Conservation (phyloP, 2,113 vertebrate genomes). For the Solea solea region DNA sequence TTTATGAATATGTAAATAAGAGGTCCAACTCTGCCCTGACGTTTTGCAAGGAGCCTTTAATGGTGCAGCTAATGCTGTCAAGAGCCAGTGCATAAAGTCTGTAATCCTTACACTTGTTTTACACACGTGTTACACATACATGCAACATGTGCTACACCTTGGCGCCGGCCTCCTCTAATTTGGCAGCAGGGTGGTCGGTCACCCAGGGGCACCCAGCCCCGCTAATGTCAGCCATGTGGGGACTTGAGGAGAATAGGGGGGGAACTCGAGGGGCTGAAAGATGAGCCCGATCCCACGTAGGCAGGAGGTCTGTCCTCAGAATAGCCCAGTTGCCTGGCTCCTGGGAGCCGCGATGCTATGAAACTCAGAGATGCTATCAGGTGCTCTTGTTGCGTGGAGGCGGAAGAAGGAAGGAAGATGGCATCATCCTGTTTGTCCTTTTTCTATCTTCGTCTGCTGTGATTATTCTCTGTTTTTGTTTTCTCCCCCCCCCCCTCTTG, state of each 20-base stretch:
- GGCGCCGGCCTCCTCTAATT: background rate
- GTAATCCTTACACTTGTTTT: background rate
- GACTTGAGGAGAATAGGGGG: background rate
- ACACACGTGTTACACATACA: background rate
- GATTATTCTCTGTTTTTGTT: conserved; percentile 35
- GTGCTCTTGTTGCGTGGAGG: conserved; percentile 35
- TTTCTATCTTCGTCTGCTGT: conserved; percentile 29
- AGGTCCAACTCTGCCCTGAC: too few relatives aligned
- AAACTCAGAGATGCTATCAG: conserved; percentile 67
- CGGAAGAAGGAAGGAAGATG: conserved; percentile 63
- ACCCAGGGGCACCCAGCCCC: background rate
- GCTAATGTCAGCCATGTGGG: background rate
- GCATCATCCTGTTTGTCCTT: conserved; percentile 60
- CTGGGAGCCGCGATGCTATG: conserved; percentile 36
- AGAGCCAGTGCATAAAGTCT: too few relatives aligned
- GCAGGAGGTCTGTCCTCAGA: conserved; percentile 60
- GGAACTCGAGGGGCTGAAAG: conserved; percentile 14
- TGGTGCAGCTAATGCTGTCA: too few relatives aligned
- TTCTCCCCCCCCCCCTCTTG: too few relatives aligned
- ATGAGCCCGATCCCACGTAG: conserved; percentile 67
- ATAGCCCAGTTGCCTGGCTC: conserved; percentile 45
- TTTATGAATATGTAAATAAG: too few relatives aligned
- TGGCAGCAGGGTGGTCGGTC: background rate
- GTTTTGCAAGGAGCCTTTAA: too few relatives aligned
- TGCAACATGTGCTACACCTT: background rate